Evolutionary conservation across 2,888 invertebrate species (phyloP).

Genomic region (Euproctis similis): DNA sequence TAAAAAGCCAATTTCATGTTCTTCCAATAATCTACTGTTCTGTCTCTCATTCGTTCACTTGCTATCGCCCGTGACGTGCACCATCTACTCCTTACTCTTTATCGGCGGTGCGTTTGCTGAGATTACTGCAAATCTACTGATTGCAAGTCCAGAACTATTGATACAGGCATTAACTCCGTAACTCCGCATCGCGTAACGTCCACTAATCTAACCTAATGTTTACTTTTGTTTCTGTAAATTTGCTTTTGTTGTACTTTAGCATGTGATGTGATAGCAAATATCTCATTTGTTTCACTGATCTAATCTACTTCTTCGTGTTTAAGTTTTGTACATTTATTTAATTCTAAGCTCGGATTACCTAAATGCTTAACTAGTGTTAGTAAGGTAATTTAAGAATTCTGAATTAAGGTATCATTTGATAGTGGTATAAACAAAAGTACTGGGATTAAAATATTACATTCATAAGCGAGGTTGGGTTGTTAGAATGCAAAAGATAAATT

Average conservation of each 20-base stretch:
- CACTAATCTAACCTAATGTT: slow-evolving; percentile 50
- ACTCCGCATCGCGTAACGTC: slow-evolving; percentile 26
- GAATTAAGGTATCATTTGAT: no score
- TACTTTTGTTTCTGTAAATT: slow-evolving; percentile 52
- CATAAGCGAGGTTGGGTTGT: no score
- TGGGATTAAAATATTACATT: no score
- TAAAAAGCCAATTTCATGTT: no score
- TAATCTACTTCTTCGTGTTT: slow-evolving; percentile 2
- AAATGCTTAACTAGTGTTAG: no score
- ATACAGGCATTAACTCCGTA: slow-evolving; percentile 38
- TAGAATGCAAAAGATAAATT: no score
- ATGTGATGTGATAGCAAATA: slow-evolving; percentile 25
- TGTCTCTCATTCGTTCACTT: no score
- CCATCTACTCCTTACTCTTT: slow-evolving; percentile 30
- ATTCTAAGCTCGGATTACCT: not conserved
- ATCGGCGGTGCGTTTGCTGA: slow-evolving; percentile 46
- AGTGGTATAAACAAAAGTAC: no score
- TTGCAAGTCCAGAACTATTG: slow-evolving; percentile 47
- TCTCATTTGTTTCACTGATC: slow-evolving; percentile 23
- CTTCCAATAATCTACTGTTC: no score
- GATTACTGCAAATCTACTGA: slow-evolving; percentile 62
- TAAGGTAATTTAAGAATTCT: no score
- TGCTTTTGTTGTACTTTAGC: slow-evolving; percentile 26
- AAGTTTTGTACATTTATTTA: not conserved
- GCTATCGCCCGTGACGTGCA: slow-evolving; percentile 14